These are phyloP conservation scores for Nomia melanderi DNA, from an alignment of 1,140 invertebrate species.

Conservation along the genomic window DNA sequence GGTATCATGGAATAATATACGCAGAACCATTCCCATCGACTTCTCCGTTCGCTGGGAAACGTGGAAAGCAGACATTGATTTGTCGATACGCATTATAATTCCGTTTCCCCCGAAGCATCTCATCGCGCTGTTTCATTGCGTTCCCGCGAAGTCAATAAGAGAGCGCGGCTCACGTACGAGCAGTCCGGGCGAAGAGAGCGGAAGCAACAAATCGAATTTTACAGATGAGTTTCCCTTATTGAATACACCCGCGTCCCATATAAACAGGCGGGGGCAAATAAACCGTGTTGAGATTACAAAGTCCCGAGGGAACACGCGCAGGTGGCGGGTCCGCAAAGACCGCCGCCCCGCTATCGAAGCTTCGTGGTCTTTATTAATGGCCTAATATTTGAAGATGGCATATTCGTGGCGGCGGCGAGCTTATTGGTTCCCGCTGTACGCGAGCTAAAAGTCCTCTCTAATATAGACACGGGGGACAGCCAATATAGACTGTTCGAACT, in stretches of 20 bases:
- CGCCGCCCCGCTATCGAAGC: constrained; percentile 69
- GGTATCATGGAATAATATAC: too few species aligned
- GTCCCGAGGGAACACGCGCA: constrained; percentile 73
- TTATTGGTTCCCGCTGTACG: constrained; percentile 61
- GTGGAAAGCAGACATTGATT: not conserved
- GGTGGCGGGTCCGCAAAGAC: constrained; percentile 70
- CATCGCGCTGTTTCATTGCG: constrained; percentile 15
- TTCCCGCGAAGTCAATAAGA: constrained; percentile 29
- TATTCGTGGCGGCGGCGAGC: constrained; percentile 71
- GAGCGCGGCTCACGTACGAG: constrained; percentile 5
- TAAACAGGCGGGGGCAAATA: constrained; percentile 77
- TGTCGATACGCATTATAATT: not conserved
- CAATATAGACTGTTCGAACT: not conserved
- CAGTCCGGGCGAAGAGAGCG: constrained; percentile 22
- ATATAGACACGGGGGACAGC: constrained; percentile 7
- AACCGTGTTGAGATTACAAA: constrained; percentile 76
- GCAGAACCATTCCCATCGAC: too few species aligned
- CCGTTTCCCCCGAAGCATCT: not conserved
- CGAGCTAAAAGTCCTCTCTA: constrained; percentile 27
- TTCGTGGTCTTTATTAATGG: constrained; percentile 76
- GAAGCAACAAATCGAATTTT: constrained; percentile 73
- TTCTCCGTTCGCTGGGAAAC: not conserved
- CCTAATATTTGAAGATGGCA: constrained; percentile 77
- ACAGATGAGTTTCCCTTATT: constrained; percentile 78
- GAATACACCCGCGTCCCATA: constrained; percentile 70